Evolutionary conservation across 2,113 vertebrate species (phyloP).

Genomic region (Pelobates fuscus): DNA sequence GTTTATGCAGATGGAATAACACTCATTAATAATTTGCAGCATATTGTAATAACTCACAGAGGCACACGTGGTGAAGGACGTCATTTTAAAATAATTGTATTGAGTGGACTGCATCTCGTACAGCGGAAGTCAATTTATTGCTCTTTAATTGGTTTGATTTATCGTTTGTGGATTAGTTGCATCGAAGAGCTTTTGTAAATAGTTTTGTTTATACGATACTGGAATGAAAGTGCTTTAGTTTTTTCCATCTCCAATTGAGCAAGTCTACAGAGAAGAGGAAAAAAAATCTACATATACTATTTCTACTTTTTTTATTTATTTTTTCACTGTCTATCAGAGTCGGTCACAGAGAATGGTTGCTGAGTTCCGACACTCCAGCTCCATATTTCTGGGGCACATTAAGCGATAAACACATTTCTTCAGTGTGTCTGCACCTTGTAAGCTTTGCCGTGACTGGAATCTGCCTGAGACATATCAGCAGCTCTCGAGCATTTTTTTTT

Average conservation of each 20-base stretch:
- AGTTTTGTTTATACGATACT: background rate
- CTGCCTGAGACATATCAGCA: background rate
- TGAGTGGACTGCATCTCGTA: background rate
- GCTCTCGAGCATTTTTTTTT: background rate
- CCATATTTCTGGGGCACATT: constrained; percentile 18
- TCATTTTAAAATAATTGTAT: background rate
- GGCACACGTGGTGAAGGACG: background rate
- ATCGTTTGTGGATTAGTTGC: background rate
- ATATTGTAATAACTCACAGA: background rate
- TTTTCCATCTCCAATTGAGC: no score
- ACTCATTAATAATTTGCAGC: constrained; percentile 10
- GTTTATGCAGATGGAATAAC: constrained; percentile 22
- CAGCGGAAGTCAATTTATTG: constrained; percentile 5
- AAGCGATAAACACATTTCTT: constrained; percentile 32
- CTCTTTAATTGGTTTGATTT: background rate
- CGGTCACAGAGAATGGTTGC: background rate
- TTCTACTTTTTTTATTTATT: background rate
- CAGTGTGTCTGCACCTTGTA: constrained; percentile 28
- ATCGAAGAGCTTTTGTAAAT: background rate
- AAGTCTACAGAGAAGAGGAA: no score
- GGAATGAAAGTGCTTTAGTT: no score
- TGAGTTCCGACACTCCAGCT: constrained; percentile 6
- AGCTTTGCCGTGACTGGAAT: background rate
- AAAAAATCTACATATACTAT: no score
- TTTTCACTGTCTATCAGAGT: background rate